Conservation (phyloP, 2,888 invertebrate genomes). For the Salticus scenicus region DNA sequence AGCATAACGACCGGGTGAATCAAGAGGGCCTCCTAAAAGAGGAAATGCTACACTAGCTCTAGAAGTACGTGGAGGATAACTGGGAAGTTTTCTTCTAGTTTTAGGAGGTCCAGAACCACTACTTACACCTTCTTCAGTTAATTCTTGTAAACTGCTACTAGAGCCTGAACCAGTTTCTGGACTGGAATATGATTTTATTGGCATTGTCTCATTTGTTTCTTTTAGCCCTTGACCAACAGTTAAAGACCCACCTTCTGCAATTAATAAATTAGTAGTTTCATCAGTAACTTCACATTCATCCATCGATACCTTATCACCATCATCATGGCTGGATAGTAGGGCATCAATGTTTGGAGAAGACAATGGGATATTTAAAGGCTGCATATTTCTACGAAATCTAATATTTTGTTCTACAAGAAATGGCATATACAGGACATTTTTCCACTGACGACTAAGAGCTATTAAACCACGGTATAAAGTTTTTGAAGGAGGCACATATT, state of each 20-base stretch:
- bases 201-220: slow-evolving; percentile 41
- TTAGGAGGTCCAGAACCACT: slow-evolving; percentile 63
- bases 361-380: slow-evolving; percentile 87
- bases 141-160: slow-evolving; percentile 69
- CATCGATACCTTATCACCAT: slow-evolving; percentile 73
- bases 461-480: slow-evolving; percentile 94
- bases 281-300: slow-evolving; percentile 83
- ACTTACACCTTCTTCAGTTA: slow-evolving; percentile 70
- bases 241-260: slow-evolving; percentile 77
- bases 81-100: slow-evolving; percentile 75
- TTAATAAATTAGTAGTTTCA: slow-evolving; percentile 83
- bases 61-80: slow-evolving; percentile 81
- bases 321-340: slow-evolving; percentile 71
- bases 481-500: slow-evolving; percentile 89
- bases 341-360: slow-evolving; percentile 79
- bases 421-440: slow-evolving; percentile 95
- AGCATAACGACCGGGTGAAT: slow-evolving; percentile 71
- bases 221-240: slow-evolving; percentile 57
- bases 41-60: slow-evolving; percentile 87
- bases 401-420: slow-evolving; percentile 91
- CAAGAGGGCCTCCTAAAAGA: slow-evolving; percentile 78
- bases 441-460: slow-evolving; percentile 96
- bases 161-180: slow-evolving; percentile 63
- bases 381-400: slow-evolving; percentile 79
- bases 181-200: slow-evolving; percentile 64